Conservation (phyloP, 2,113 vertebrate species). For the Panurus biarmicus region DNA sequence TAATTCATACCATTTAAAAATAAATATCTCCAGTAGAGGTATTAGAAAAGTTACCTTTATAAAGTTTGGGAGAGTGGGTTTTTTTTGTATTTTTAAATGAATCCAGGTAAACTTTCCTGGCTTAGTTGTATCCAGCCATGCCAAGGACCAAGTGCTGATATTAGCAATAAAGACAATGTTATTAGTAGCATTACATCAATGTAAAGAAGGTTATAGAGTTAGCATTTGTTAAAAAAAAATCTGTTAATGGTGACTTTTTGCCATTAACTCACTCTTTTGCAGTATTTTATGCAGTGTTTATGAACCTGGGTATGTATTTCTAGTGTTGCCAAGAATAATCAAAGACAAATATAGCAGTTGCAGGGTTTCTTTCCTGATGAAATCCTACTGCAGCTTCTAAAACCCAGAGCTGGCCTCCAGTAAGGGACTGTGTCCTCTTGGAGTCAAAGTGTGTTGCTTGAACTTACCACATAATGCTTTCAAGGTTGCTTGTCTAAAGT, state of each 20-base stretch:
- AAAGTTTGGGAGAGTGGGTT: neutral
- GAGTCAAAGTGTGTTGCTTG: constrained; percentile 49
- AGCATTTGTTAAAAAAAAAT: constrained; percentile 20
- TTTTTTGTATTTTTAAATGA: neutral
- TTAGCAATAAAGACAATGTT: constrained; percentile 50
- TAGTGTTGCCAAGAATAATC: constrained; percentile 44
- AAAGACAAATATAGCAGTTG: constrained; percentile 25
- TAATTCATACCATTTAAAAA: neutral
- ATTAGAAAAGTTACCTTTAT: constrained; percentile 14
- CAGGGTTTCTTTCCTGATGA: constrained; percentile 16
- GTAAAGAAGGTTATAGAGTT: constrained; percentile 58
- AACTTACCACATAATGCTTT: constrained; percentile 65
- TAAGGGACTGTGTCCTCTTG: constrained; percentile 26
- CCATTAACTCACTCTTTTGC: neutral
- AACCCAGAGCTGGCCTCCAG: constrained; percentile 54
- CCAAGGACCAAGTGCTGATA: constrained; percentile 24
- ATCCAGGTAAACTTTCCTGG: constrained; percentile 43
- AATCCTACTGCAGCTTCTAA: constrained; percentile 59
- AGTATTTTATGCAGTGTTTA: constrained; percentile 55
- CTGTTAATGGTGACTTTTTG: constrained; percentile 27
- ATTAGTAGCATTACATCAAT: constrained; percentile 51
- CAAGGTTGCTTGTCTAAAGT: constrained; percentile 67
- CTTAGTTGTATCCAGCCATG: neutral
- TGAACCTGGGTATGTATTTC: constrained; percentile 42
- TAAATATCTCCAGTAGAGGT: neutral